Base-by-base conservation (phyloP, 2,797 vertebrate genomes). In the Pagetopsis macropterus region DNA sequence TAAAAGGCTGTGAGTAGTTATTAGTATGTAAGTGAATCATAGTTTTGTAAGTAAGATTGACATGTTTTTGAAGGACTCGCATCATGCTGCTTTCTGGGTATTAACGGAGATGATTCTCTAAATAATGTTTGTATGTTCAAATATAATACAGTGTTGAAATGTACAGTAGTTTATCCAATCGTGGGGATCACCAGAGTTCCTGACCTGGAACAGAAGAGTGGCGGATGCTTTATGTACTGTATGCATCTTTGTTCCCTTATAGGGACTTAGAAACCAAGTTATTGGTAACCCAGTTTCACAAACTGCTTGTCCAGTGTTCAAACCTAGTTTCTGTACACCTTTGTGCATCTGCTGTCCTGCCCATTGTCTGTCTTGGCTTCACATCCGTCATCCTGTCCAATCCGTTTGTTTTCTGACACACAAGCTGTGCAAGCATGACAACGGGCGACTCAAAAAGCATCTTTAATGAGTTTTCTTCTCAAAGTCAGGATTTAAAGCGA, bases 401-500 rank as follows among this genome's bases (percentile, higher is more conserved):
- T 63, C 48, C 61, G 56, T 74, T 46, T 73, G 54, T 62, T 57
- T 67, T 66, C 73, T 65, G 71, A 78, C 68, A 75, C 71, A 60
- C 71, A 80, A 75, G 75, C 81, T 82, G 79, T 79, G 71, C 68
- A 81, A 84, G 74, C 84, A 82, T 23, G 50, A 66, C 23, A 17
- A 63, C 41, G 49, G 84, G 67, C 41, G 19, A 46, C 48, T 65
- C 62, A 59, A 31, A 75, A 68, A 67, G 55, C 79, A 64, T 85
- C 71, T 61, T 45, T 77, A 68, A 82, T 88, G 70, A 82, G 80
- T 79, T 78, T 68, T 62, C 72, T 71, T 76, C 78, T 61, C 23
- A 15, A 56, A 74, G 72, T 82, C 40, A 44, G 73, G 67, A 78
- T 75, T 84, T 70, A 51, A 88, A 70, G 48, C 52, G n/a, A 8